Percentiles rank a stretch among this genome's conserved stretches.
Evolutionary conservation across 1,140 invertebrate species (phyloP).

Genomic region (Harpegnathos saltator): DNA sequence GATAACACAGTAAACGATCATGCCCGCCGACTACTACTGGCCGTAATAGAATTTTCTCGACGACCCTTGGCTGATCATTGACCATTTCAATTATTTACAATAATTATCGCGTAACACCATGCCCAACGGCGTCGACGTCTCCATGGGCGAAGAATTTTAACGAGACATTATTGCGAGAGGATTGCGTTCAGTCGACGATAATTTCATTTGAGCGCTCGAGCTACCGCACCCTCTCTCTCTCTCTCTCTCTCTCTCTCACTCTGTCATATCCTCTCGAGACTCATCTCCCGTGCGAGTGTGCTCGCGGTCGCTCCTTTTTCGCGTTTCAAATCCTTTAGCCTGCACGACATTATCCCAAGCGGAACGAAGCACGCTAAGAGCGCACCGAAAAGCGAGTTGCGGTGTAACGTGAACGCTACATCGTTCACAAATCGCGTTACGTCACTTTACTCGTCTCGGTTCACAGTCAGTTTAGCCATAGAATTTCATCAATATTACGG

Average conservation of each 20-base stretch:
- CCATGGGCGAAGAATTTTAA: not conserved
- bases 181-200: not conserved
- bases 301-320: not conserved
- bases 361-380: not conserved
- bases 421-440: constrained; percentile 8
- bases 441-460: no score
- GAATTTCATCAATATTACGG: constrained; percentile 25
- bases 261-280: not conserved
- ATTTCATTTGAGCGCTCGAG: not conserved
- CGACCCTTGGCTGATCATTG: not conserved
- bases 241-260: not conserved
- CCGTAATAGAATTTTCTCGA: constrained; percentile 4
- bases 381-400: not conserved
- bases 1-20: not conserved
- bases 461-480: not conserved
- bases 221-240: not conserved
- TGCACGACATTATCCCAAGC: not conserved
- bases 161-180: not conserved
- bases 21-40: not conserved
- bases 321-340: not conserved
- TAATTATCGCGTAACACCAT: not conserved
- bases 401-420: not conserved
- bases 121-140: no score
- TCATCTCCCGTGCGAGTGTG: no score
- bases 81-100: not conserved